Evolutionary conservation across 2,888 invertebrate species (phyloP).

Genomic region (Macropis europaea): DNA sequence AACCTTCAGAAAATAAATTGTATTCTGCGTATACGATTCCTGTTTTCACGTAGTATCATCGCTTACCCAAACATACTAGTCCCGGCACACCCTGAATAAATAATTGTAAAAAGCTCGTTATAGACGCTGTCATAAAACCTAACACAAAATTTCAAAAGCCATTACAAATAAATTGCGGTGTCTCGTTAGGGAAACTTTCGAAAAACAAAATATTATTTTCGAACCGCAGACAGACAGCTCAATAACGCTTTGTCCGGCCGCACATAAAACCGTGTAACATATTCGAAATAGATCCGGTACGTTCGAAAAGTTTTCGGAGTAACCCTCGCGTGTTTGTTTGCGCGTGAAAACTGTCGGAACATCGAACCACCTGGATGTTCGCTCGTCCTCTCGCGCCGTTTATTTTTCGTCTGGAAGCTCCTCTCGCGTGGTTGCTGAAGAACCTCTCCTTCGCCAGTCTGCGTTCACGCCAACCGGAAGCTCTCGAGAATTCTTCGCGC

Average conservation of each 20-base stretch:
- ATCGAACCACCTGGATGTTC: constrained; percentile 46
- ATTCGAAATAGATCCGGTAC: constrained; percentile 14
- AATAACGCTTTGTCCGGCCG: not conserved
- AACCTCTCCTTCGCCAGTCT: constrained; percentile 37
- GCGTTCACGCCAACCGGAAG: constrained; percentile 36
- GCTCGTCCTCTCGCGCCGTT: constrained; percentile 42
- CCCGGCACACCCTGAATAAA: no score
- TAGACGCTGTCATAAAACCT: not conserved
- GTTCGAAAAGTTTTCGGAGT: constrained; percentile 10
- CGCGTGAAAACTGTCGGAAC: constrained; percentile 39
- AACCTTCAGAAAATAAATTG: no score
- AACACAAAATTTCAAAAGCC: not conserved
- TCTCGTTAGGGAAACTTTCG: not conserved
- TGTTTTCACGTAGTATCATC: no score
- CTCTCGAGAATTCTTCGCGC: constrained; percentile 45
- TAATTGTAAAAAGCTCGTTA: no score
- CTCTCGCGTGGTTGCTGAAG: constrained; percentile 43
- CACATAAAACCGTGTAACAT: not conserved
- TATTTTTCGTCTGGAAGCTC: constrained; percentile 49
- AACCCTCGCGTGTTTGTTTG: constrained; percentile 37
- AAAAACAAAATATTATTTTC: not conserved
- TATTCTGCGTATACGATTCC: no score
- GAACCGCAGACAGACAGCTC: not conserved
- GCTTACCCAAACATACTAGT: no score
- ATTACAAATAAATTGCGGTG: not conserved